Evolutionary conservation across 2,113 vertebrate species (phyloP), one percentile per base, ranked within the genome.

Genomic region (Octodon degus): DNA sequence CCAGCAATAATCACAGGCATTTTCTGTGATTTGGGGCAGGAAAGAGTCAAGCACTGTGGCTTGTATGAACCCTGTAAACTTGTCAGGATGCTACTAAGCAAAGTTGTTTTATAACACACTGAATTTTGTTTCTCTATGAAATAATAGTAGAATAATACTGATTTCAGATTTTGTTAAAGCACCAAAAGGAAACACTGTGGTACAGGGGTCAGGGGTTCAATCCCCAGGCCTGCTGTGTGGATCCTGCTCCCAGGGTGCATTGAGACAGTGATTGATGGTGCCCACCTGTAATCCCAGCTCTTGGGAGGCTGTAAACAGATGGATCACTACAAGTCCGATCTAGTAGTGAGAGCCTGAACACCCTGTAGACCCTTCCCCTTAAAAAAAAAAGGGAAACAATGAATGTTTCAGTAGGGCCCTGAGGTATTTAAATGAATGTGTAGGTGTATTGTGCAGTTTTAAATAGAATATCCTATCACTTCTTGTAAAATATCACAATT

Each of bases 361-460:
- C 50, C 50, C 50, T 50, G 50, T 50, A 50, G 7, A 50, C 50
- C 50, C 50, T 50, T 50, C 50, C 50, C 50, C 7, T 10, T 10
- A 50, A 50, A 50, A 50, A 50, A 10, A 50, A 94, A 89, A 58
- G 93, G 16, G 47, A 22, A n/a, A 86, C 16, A 62, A 40, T 83
- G 55, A 67, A 40, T 60, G 24, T 91, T 93, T 91, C 72, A 67
- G 24, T 11, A 55, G 55, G 58, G 76, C 50, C 55, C 47, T 95
- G 34, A 93, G 58, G 72, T 95, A 91, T n/a, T 79, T 89, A 91
- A 86, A 96, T 77, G 37, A 53, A 90, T 90, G 25, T 55, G 5
- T 43, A 91, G 32, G 2, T 11, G 9, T 63, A 50, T 30, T 47
- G 7, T 86, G 4, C 67, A 82, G 40, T 50, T 86, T 89, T 96